phyloP scores from a whole-genome alignment of 2,888 invertebrate species.

The Xylophagus ater region DNA sequence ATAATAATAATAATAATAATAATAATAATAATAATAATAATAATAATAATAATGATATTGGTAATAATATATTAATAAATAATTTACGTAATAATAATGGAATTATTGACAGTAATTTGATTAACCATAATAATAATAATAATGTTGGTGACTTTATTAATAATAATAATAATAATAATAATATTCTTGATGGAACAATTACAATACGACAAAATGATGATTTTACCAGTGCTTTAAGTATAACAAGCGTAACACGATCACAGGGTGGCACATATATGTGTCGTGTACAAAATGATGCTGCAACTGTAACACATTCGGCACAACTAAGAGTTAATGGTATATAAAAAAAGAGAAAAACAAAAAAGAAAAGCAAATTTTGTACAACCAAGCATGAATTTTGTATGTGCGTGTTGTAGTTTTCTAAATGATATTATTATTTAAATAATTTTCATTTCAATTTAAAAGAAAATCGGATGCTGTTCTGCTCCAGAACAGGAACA shows the following conservation, averaged over 20 bases:
- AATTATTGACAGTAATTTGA: no score
- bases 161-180: slow-evolving; percentile 31
- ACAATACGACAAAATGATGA: slow-evolving; percentile 48
- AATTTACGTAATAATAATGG: no score
- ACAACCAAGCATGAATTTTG: no score
- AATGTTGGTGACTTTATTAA: slow-evolving; percentile 18
- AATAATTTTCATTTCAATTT: background rate
- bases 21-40: background rate
- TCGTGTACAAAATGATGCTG: slow-evolving; percentile 48
- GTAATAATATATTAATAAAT: no score
- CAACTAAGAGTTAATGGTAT: slow-evolving; percentile 50
- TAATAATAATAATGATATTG: background rate
- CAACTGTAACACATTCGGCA: slow-evolving; percentile 47
- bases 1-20: slow-evolving; percentile 23
- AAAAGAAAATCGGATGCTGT: background rate
- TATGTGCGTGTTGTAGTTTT: no score
- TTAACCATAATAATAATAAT: background rate
- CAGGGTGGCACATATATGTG: slow-evolving; percentile 51
- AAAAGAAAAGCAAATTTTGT: background rate
- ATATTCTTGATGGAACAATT: slow-evolving; percentile 40
- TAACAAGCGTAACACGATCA: slow-evolving; percentile 45
- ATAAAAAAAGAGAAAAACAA: background rate
- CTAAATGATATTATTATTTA: no score
- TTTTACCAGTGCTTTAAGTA: slow-evolving; percentile 49
- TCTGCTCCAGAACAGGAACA: no score